Evolutionary conservation across 37 sponge, comb jelly and placozoan species (phyloP), one percentile per base, ranked within the genome.

Genomic region (Aplysina aerophoba): DNA sequence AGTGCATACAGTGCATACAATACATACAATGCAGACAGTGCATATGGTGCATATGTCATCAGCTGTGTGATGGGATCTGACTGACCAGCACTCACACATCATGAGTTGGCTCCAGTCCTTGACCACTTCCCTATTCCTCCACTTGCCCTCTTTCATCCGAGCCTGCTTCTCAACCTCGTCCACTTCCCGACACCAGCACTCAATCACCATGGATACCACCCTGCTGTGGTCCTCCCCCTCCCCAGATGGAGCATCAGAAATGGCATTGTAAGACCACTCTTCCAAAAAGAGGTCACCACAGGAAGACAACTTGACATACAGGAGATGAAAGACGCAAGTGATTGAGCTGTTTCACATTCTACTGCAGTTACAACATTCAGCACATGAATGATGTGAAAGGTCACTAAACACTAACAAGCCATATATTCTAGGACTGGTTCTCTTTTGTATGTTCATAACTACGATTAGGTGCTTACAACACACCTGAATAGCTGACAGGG

Each of bases 251-350:
- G 50, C 50, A 44, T 44, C 50, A 44, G 50, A 44, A 44, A 44
- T 3, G 3, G 50, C 3, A 44, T 8, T 11, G 33, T 69, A 69
- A 4, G 71, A 31, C 71, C 71, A 69, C 33, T 69, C 31, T 16
- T 69, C 71, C 27, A 28, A 27, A 35, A 69, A 69, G 4, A 69
- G 33, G 71, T 69, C 71, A 69, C 33, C 71, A 28, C 34, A 69
- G 15, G 34, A 30, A 30, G 71, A 31, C 71, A 69, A 30, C 71
- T 69, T 31, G 50, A 44, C 8, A n/a, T n/a, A n/a, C n/a, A n/a
- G n/a, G n/a, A n/a, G n/a, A n/a, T n/a, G n/a, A n/a, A n/a, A n/a
- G 50, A 8, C 6, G 50, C 50, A 44, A 11, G 50, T 11, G 50
- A 27, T 62, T 62, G 64, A 62, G 5, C 11, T n/a, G 4, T 62